Evolutionary conservation across 1,140 invertebrate genomes (phyloP).

Genomic region (Aphaenogaster floridana): DNA sequence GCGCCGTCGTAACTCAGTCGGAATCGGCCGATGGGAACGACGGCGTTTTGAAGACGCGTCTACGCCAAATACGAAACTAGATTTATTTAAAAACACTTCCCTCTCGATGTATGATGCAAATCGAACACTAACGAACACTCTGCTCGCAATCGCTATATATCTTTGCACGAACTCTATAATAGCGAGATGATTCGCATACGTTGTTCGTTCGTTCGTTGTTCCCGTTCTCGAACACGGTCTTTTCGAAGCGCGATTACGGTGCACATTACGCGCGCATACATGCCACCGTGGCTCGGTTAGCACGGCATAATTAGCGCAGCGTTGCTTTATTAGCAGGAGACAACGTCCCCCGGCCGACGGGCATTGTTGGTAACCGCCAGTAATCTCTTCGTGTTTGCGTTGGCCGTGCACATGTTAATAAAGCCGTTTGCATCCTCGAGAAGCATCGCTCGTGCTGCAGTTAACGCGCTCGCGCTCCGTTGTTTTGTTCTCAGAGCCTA

Average conservation of each 20-base stretch:
- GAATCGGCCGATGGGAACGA: neutral
- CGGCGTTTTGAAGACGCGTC: neutral
- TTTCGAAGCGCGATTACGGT: constrained; percentile 36
- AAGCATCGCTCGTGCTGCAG: constrained; percentile 42
- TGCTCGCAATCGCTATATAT: neutral
- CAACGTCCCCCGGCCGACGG: constrained; percentile 74
- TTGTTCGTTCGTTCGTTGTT: constrained; percentile 23
- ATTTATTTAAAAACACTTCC: constrained; percentile 6
- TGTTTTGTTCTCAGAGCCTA: constrained; percentile 12
- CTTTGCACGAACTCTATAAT: neutral
- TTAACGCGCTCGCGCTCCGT: constrained; percentile 43
- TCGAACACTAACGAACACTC: neutral
- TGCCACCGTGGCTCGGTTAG: constrained; percentile 77
- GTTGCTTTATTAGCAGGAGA: constrained; percentile 82
- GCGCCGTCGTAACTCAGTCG: neutral
- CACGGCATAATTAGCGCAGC: constrained; percentile 82
- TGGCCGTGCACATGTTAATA: constrained; percentile 79
- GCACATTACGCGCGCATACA: constrained; percentile 40
- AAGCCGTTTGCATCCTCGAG: constrained; percentile 75
- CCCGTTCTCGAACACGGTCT: constrained; percentile 29
- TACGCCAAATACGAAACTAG: neutral
- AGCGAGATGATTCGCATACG: constrained; percentile 15
- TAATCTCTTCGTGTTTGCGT: constrained; percentile 78
- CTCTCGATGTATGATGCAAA: neutral
- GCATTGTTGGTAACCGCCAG: constrained; percentile 77